A percentile compares a stretch with the other conserved stretches of the same genome.
Evolutionary conservation across 2,888 invertebrate species (phyloP).

Genomic region (Calameuta idolon): DNA sequence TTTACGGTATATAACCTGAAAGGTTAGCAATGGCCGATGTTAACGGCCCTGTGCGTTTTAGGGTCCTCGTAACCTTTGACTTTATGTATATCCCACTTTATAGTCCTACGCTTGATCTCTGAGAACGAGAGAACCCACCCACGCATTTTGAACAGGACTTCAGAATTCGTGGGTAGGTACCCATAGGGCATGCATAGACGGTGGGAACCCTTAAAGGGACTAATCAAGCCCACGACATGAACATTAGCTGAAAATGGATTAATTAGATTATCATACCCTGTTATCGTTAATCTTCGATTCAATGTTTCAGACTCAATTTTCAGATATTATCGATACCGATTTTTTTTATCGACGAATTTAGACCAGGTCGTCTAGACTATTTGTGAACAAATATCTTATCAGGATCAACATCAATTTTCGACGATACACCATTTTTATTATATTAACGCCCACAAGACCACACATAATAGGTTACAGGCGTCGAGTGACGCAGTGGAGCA

Average conservation of each 20-base stretch:
- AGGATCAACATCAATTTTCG: neutral
- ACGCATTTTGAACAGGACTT: constrained; percentile 60
- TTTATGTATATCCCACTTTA: neutral
- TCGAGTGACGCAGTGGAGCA: neutral
- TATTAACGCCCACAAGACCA: neutral
- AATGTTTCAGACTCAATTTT: neutral
- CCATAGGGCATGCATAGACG: constrained; percentile 31
- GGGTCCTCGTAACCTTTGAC: neutral
- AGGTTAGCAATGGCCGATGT: neutral
- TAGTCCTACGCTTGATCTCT: constrained; percentile 3
- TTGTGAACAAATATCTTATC: neutral
- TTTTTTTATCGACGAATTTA: neutral
- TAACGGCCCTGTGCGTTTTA: neutral
- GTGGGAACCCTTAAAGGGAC: neutral
- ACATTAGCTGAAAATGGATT: neutral
- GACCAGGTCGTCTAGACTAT: neutral
- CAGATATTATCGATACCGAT: neutral
- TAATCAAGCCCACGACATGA: neutral
- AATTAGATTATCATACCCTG: neutral
- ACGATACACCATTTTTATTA: neutral
- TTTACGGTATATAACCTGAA: neutral
- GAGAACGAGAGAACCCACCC: constrained; percentile 49
- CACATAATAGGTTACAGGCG: neutral
- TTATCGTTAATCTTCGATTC: neutral
- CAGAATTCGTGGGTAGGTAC: constrained; percentile 52